Base-by-base conservation (phyloP, 1,140 invertebrate genomes). In the Polyergus mexicanus region DNA sequence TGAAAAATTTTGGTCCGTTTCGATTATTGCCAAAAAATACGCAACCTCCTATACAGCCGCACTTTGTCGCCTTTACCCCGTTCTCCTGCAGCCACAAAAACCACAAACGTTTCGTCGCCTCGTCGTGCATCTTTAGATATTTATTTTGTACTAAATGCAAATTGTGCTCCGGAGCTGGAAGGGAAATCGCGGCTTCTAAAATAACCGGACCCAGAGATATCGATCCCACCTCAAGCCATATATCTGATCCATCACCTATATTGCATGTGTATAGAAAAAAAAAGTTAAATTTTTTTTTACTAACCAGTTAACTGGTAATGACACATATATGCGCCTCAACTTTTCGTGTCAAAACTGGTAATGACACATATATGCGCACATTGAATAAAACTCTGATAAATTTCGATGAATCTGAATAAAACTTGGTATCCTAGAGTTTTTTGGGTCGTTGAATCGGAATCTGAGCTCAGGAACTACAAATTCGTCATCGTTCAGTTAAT, bases 21-120 rank as follows among this genome's bases (percentile, higher is more conserved):
- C 96, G 96, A 93, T 98, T 98, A 63, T 96, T 97, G 5, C 98
- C 99, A 94, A 99, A 99, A 95, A 99, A 99, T 19, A 96, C 95
- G 93, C 98, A 99, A 0, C 98, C 98, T 3, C 99, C 99, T 60
- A 98, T 97, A 95, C 99, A 99, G 0, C 98, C 99, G 94, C 99
- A 99, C 88, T 97, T 98, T n/a, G 96, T 96, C 8, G 95, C 91
- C 47, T 95, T 95, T 86, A 96, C 95, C 8, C 96, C 95, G 75
- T 91, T 95, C 91, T 97, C 97, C 86, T 95, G 96, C 0, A 97
- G 96, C 99, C 99, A 99, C 1, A 99, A 94, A 93, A 99, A 99
- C 98, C 98, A 99, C 10, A 99, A 95, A 84, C 98, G 96, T 94
- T 98, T 98, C 0, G 97, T 97, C 85, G 97, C 96, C 51, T 97